Conservation (phyloP, 2,113 vertebrate genomes). For the Peucedramus taeniatus region DNA sequence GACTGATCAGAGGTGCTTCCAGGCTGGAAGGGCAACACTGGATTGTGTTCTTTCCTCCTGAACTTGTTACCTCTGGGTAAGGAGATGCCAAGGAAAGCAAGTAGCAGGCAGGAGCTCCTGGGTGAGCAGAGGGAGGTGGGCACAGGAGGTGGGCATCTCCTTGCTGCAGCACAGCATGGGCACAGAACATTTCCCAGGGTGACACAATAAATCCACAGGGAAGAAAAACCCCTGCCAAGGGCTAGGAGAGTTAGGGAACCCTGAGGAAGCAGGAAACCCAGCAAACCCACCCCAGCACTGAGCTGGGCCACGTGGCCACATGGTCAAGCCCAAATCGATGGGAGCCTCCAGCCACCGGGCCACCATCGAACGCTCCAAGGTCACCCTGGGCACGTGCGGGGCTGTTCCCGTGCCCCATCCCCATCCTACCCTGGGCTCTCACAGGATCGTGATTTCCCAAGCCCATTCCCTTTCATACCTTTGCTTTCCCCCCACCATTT, state of each 20-base stretch:
- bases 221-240: background rate
- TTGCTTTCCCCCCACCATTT: background rate
- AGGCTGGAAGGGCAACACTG: background rate
- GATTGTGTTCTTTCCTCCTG: fast-evolving
- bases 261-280: background rate
- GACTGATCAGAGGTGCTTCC: fast-evolving
- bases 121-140: fast-evolving
- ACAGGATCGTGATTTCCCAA: fast-evolving
- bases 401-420: fast-evolving
- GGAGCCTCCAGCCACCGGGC: fast-evolving
- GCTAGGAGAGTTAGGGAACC: background rate
- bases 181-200: background rate
- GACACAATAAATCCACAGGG: fast-evolving
- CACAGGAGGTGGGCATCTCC: background rate
- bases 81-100: background rate
- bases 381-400: background rate
- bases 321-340: background rate
- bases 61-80: background rate
- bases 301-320: fast-evolving
- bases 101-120: background rate
- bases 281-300: background rate
- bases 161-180: fast-evolving
- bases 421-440: fast-evolving
- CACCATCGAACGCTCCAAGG: fast-evolving
- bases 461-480: background rate